These are phyloP conservation scores for Galagoides demidoff DNA, from an alignment of 2,797 vertebrate genomes.

Conservation along the genomic window DNA sequence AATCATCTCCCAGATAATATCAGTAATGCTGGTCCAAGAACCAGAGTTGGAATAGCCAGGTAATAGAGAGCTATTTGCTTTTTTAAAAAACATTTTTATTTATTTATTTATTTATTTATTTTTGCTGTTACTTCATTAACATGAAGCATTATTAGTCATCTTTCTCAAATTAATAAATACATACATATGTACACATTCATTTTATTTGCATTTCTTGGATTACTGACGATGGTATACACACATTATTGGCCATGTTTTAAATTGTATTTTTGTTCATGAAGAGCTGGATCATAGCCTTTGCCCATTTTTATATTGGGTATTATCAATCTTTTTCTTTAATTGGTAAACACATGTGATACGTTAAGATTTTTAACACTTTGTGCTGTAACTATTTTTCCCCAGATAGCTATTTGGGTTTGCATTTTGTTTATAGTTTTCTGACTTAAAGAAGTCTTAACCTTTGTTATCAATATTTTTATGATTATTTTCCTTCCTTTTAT, in stretches of 20 bases:
- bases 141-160: neutral
- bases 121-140: neutral
- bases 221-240: neutral
- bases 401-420: neutral
- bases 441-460: neutral
- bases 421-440: neutral
- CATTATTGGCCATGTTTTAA: neutral
- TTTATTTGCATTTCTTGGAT: neutral
- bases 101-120: neutral
- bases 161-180: neutral
- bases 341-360: neutral
- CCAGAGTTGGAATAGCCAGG: neutral
- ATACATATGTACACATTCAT: neutral
- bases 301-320: neutral
- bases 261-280: neutral
- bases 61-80: neutral
- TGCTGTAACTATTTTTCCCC: neutral
- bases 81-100: neutral
- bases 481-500: neutral
- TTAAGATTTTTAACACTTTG: neutral
- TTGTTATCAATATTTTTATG: conserved; percentile 15
- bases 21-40: neutral
- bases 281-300: neutral
- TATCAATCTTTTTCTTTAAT: neutral
- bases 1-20: neutral